phyloP scores from a whole-genome alignment of 2,797 vertebrate species.

The Eleutherodactylus coqui region DNA sequence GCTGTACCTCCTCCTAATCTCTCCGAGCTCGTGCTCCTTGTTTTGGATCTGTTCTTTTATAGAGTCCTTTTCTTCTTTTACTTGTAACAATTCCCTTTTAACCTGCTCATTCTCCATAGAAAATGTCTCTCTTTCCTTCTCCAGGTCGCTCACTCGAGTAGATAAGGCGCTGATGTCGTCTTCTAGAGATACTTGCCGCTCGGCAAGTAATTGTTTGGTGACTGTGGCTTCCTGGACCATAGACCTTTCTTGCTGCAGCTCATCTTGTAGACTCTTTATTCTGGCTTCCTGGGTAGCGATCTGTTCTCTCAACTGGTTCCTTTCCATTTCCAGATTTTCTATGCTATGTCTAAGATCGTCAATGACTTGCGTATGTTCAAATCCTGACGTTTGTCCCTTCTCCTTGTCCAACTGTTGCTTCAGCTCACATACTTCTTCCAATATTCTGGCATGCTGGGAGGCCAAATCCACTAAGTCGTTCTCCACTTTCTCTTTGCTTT shows the following conservation, averaged over 20 bases:
- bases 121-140: constrained; percentile 88
- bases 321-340: constrained; percentile 84
- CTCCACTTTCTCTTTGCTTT: constrained; percentile 84
- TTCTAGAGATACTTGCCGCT: constrained; percentile 80
- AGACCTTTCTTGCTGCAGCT: constrained; percentile 79
- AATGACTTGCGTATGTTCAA: constrained; percentile 88
- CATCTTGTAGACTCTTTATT: constrained; percentile 83
- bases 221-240: constrained; percentile 78
- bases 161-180: constrained; percentile 82
- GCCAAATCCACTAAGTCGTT: constrained; percentile 77
- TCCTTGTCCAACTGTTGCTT: constrained; percentile 83
- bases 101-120: constrained; percentile 83
- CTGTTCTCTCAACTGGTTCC: constrained; percentile 76
- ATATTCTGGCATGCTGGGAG: constrained; percentile 75
- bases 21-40: constrained; percentile 84
- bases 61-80: constrained; percentile 81
- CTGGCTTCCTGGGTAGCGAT: constrained; percentile 80
- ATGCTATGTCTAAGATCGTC: constrained; percentile 82
- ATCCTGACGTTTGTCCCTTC: constrained; percentile 82
- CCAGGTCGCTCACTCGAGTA: constrained; percentile 84
- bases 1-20: constrained; percentile 79
- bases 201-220: constrained; percentile 78
- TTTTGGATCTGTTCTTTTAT: constrained; percentile 79
- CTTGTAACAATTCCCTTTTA: constrained; percentile 84
- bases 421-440: constrained; percentile 80